Evolutionary conservation across 2,797 vertebrate genomes (phyloP), one percentile per base, ranked within the genome.

Genomic region (Pangasius krempfi): DNA sequence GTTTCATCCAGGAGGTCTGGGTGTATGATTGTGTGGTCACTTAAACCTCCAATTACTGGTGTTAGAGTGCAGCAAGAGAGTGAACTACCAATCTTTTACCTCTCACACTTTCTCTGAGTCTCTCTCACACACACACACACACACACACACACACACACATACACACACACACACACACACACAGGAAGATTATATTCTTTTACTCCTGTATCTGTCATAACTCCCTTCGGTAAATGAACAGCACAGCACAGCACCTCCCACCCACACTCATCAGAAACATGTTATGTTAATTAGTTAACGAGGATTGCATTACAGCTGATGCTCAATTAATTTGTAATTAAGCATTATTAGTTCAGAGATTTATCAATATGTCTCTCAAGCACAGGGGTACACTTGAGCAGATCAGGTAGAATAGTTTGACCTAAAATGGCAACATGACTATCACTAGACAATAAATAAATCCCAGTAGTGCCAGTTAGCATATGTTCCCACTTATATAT

Each of bases 281-380:
- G n/a, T 91, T 94, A 93, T 94, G 93, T 93, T 94, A 95, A 96
- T 96, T 95, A 93, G 95, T 95, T 95, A 95, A 95, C 89, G 94
- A 95, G 94, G 94, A 95, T 93, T 93, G 94, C 95, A 95, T 96
- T 96, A 95, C 95, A 94, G 94, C 94, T 95, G 94, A 96, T 96
- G 94, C 64, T 94, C 95, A 96, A 96, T 96, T 96, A 96, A 96
- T 96, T 94, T 95, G 94, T 94, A 95, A 96, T 96, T 96, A 96
- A 94, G 93, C 93, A 93, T 93, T 94, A 96, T 96, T 95, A 95
- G 94, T 94, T 94, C 93, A 89, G 90, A 84, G 75, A 89, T 94
- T 93, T 94, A 95, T 95, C 95, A 95, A 95, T 94, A 92, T 92
- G 91, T 91, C 92, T 75, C 91, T 86, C 88, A 22, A 80, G 81